phyloP scores from a whole-genome alignment of 2,797 vertebrate genomes.

The Artibeus lituratus region DNA sequence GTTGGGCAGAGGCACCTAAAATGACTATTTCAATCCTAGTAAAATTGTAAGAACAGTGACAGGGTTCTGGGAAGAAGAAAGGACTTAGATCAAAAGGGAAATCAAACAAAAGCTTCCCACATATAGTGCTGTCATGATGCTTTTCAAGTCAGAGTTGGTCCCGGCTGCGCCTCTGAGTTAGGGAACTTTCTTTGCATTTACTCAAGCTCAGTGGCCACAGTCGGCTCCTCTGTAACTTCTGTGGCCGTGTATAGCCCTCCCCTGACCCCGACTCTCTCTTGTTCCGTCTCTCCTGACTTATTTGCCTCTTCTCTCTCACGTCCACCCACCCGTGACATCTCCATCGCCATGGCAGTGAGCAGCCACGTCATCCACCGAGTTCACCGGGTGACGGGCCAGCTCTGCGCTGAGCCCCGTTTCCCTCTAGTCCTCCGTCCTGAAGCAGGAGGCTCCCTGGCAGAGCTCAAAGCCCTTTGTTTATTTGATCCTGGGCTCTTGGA shows the following conservation, averaged over 20 bases:
- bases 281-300: slow-evolving; percentile 5
- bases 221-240: background rate
- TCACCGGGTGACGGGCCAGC: slow-evolving; percentile 43
- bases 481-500: slow-evolving; percentile 79
- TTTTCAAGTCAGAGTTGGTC: background rate
- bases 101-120: background rate
- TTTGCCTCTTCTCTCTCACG: slow-evolving; percentile 22
- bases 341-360: slow-evolving; percentile 41
- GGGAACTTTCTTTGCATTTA: background rate
- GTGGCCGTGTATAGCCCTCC: background rate
- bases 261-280: background rate
- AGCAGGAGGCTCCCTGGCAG: slow-evolving; percentile 78
- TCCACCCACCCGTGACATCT: slow-evolving; percentile 55
- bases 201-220: background rate
- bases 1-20: background rate
- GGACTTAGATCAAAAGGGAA: slow-evolving; percentile 38
- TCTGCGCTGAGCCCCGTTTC: background rate
- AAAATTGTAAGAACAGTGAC: background rate
- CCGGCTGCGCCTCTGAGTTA: rapidly evolving
- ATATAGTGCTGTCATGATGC: background rate
- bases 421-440: slow-evolving; percentile 45
- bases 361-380: background rate
- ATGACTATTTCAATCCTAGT: slow-evolving; percentile 29
- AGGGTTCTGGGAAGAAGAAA: background rate
- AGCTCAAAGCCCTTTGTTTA: slow-evolving; percentile 72